Base-by-base conservation (phyloP, 2,113 vertebrate species). In the Lucifuga dentata region DNA sequence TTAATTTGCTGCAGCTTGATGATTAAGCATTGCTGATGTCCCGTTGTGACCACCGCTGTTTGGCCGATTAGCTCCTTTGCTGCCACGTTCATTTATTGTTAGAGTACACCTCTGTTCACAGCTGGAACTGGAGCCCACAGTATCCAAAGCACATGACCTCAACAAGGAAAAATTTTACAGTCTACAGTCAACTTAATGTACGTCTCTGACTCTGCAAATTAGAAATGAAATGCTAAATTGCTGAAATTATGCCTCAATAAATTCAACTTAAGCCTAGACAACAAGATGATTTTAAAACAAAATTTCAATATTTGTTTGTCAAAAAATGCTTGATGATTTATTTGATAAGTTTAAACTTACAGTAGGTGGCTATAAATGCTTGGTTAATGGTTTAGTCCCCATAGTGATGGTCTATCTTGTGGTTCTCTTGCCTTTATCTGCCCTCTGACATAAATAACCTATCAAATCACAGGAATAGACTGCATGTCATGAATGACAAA, bases 1-100 rank as follows among this genome's bases (percentile, higher is more conserved):
- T 92, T 90, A 88, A 89, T 91, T 90, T 86, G 83, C 85, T 84
- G 74, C 76, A 75, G 88, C 80, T 75, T 65, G 78, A 89, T 89
- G 86, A 91, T 89, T 87, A 89, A 85, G 77, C 86, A 78, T 84
- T 84, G 75, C 80, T 74, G 74, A 73, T 81, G 70, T 80, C 89
- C 87, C 73, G 17, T 80, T 78, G 86, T 86, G 90, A 82, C 83
- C 80, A 58, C 72, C 68, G 65, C 76, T 56, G 80, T 88, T 90
- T 86, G 73, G 85, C 68, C 80, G 68, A 91, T 91, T 89, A 90
- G 86, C 87, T 80, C 75, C 69, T 87, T 78, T 63, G 65, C 76
- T 85, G 85, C 72, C 82, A 83, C 77, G 55, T 75, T 88, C 81
- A 84, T 86, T 89, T 86, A 83, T 80, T 79, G 79, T 87, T 80